phyloP scores from a whole-genome alignment of 2,113 vertebrate species.

The Hipposideros armiger region DNA sequence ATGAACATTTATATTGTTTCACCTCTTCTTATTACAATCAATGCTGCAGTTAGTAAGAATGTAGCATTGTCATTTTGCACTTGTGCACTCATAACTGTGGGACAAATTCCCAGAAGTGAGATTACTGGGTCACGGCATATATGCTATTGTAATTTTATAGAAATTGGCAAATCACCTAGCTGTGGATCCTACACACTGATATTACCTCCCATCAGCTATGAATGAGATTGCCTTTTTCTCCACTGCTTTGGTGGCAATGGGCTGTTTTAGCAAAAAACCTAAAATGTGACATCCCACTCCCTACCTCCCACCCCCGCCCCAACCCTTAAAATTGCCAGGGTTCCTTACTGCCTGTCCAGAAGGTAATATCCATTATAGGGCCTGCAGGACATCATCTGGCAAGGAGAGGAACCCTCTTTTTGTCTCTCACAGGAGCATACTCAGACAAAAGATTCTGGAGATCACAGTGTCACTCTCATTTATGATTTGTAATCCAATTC shows the following conservation, averaged over 20 bases:
- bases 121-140: not conserved
- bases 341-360: not conserved
- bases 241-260: not conserved
- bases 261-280: not conserved
- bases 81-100: not conserved
- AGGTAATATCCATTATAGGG: not conserved
- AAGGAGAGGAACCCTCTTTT: not conserved
- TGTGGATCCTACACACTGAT: not conserved
- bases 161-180: not conserved
- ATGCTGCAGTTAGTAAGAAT: not conserved
- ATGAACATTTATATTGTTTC: not conserved
- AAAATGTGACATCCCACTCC: not conserved
- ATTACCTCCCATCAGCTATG: not conserved
- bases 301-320: not conserved
- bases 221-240: not conserved
- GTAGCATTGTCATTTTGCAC: not conserved
- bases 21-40: not conserved
- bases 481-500: conserved; percentile 13
- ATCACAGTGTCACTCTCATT: not conserved
- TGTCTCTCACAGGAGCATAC: not conserved
- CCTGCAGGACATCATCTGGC: not conserved
- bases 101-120: conserved; percentile 1
- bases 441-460: not conserved
- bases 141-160: not conserved
- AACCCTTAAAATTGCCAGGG: not conserved